Base-by-base conservation (phyloP, 2,797 vertebrate genomes). In the Arrhamphus sclerolepis region DNA sequence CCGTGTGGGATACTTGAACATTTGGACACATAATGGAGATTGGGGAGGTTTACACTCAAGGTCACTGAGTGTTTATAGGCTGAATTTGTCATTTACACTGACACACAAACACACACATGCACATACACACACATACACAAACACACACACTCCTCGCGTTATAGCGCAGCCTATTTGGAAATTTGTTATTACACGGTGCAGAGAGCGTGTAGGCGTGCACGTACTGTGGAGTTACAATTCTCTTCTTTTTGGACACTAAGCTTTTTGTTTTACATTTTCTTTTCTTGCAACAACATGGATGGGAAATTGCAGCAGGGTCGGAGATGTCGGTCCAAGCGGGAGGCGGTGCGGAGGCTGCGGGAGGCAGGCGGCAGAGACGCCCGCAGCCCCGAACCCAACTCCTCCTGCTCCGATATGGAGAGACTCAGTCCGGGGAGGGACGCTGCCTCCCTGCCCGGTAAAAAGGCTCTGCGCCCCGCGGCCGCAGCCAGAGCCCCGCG, bases 401-500 rank as follows among this genome's bases (percentile, higher is more conserved):
- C 96, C 81, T 95, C 95, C 72, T 95, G 94, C 68, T 95, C 96
- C 24, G 96, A 98, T 77, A 89, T 92, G 71, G 95, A 96, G 87
- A 90, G 90, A 85, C 89, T 66, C 79, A 93, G 94, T 85, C 94
- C 94, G 41, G 94, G 93, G 81, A 94, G 94, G 87, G 94, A 95
- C 84, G 91, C 93, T 85, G 89, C 93, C 60, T 91, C 91, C 74
- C 93, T 93, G 76, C 68, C 89, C 78, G 90, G 86, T 55, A 92
- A 93, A 85, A 89, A 89, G 85, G 75, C 83, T 69, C 83, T 87
- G 72, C 93, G 81, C 90, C 89, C 92, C 81, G 89, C 93, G 26
- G 87, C 93, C 69, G 81, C 92, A 13, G 87, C 91, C 91, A 93
- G 93, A 90, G 85, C 92, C 26, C 87, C 90, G 57, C 94, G 95